A percentile compares a stretch with the other conserved stretches of the same genome.
Evolutionary conservation across 2,113 vertebrate species (phyloP).

Genomic region (Athene noctua): DNA sequence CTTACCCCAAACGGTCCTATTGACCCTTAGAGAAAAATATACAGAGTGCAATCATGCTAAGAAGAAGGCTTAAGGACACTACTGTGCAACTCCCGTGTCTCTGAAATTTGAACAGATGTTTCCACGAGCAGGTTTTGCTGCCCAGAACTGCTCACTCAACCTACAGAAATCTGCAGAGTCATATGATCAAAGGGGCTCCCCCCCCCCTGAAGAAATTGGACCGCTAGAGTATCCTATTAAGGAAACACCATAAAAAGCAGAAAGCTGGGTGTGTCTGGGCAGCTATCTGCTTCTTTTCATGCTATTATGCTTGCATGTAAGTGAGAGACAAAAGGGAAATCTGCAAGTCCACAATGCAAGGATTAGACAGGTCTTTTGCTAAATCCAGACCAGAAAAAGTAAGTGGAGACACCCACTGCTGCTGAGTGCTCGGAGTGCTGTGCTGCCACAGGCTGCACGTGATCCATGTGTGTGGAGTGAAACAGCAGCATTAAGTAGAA

Average conservation of each 20-base stretch:
- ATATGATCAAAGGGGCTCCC: neutral
- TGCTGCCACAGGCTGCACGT: neutral
- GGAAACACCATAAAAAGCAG: neutral
- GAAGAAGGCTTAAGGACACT: neutral
- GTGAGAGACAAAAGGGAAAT: neutral
- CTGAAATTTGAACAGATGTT: neutral
- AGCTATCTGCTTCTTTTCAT: neutral
- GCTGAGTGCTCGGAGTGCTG: neutral
- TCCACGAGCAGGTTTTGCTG: neutral
- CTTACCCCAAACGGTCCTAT: neutral
- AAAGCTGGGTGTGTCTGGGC: neutral
- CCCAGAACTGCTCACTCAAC: neutral
- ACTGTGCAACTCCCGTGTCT: neutral
- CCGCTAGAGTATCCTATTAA: neutral
- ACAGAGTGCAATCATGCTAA: accelerated
- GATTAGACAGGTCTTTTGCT: neutral
- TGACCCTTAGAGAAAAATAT: neutral
- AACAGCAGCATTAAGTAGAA: neutral
- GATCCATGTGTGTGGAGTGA: neutral
- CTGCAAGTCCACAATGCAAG: neutral
- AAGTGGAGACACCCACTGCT: neutral
- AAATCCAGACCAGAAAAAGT: neutral
- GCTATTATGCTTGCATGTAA: neutral
- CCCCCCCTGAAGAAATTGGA: neutral
- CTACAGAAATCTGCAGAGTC: neutral